phyloP scores from a whole-genome alignment of 23 tunicate species.

The Corella eumyota region DNA sequence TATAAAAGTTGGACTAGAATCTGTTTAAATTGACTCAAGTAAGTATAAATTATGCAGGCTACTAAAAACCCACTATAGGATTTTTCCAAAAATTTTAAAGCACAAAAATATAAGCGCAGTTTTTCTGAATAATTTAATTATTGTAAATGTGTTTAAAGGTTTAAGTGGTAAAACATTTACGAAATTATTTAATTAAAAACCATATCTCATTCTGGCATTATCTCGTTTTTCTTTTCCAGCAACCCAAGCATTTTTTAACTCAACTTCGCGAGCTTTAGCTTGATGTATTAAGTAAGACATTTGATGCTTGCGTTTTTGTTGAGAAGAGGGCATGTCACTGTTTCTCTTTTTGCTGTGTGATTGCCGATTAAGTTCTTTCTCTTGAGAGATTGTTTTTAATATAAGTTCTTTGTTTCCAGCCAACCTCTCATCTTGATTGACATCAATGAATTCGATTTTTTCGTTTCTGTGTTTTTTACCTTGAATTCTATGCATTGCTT shows the following conservation, averaged over 20 bases:
- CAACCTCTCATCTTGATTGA: slow-evolving; percentile 55
- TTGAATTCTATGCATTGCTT: slow-evolving; percentile 37
- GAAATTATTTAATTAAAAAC: slow-evolving; percentile 59
- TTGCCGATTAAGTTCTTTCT: slow-evolving; percentile 39
- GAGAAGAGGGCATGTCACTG: slow-evolving; percentile 25
- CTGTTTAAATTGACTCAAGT: no score
- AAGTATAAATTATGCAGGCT: no score
- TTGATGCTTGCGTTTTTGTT: slow-evolving; percentile 55
- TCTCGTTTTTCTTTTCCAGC: slow-evolving; percentile 38
- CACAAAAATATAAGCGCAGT: no score
- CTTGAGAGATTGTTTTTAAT: slow-evolving; percentile 63
- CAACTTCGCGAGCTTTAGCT: slow-evolving; percentile 70
- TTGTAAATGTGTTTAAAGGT: no score
- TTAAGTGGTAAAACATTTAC: no score
- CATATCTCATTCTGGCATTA: slow-evolving; percentile 75
- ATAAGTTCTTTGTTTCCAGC: slow-evolving; percentile 73
- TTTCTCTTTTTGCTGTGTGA: slow-evolving; percentile 64
- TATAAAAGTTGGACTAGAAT: no score
- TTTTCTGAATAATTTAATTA: no score
- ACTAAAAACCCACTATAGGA: no score
- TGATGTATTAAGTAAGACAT: slow-evolving; percentile 76
- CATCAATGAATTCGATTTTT: slow-evolving; percentile 71
- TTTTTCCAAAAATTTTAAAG: no score
- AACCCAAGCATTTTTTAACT: slow-evolving; percentile 85
- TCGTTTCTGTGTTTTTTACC: slow-evolving; percentile 57